Conservation (phyloP, 2,113 vertebrate genomes). For the Perca fluviatilis region DNA sequence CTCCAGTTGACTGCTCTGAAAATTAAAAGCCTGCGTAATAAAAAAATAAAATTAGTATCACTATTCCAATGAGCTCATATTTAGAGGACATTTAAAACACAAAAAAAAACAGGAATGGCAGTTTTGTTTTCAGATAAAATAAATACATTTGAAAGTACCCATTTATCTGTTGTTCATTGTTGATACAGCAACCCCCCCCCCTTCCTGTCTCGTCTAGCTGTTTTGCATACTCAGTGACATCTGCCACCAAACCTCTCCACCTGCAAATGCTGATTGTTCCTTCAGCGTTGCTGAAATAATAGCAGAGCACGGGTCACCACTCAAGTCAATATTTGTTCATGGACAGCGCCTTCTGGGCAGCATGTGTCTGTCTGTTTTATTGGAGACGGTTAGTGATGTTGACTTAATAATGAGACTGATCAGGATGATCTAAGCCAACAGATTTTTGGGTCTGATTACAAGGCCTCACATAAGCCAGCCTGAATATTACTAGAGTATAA, state of each 20-base stretch:
- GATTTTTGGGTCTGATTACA: background rate
- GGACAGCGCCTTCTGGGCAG: constrained; percentile 7
- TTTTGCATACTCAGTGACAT: constrained; percentile 65
- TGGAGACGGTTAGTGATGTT: background rate
- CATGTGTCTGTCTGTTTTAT: constrained; percentile 7
- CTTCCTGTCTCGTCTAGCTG: background rate
- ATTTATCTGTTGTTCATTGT: constrained; percentile 20
- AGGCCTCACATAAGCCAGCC: background rate
- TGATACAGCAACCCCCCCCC: background rate
- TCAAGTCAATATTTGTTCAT: constrained; percentile 67
- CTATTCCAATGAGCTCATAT: constrained; percentile 19
- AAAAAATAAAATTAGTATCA: background rate
- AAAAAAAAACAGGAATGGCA: accelerated
- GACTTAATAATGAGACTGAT: background rate
- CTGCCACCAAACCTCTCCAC: constrained; percentile 35
- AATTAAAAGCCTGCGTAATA: background rate
- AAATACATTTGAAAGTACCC: background rate
- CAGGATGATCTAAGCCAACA: background rate
- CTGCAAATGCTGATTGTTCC: constrained; percentile 27
- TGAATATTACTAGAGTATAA: background rate
- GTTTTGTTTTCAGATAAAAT: background rate
- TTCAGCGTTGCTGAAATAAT: constrained; percentile 40
- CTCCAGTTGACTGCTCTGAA: background rate
- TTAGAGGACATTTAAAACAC: background rate
- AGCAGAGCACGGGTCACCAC: constrained; percentile 22